Base-by-base conservation (phyloP, 2,797 vertebrate genomes). In the Choloepus didactylus region DNA sequence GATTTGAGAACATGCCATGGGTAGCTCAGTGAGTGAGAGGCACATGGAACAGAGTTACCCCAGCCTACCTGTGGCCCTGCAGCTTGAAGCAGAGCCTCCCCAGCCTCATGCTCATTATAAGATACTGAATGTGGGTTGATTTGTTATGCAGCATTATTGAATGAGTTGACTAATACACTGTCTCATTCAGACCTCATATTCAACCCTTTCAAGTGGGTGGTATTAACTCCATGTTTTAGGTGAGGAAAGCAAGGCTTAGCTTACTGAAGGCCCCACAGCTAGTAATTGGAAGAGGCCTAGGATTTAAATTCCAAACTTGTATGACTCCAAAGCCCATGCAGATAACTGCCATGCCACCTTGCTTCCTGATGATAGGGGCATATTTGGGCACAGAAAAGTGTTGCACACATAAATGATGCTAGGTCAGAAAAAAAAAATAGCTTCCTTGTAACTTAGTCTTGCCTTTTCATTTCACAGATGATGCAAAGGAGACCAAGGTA, bases 181-280 rank as follows among this genome's bases (percentile, higher is more conserved):
- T 35, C n/a, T 83, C 49, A 51, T 1, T 41, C 35, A 59, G 49
- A 7, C 27, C 5, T 59, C 23, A 72, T 64, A 49, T 41, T 49
- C 19, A 82, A 38, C 9, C 21, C 79, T 89, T 92, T 89, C 60
- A 96, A 67, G 56, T 46, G n/a, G 19, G 6, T 51, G 3, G 4
- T 54, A 18, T 56, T 72, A 69, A 77, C n/a, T 90, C 38, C 29
- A 3, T 92, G 29, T 76, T 46, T 80, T 76, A 85, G 44, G 6
- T 62, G 10, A 90, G 19, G 56, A 77, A 84, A 91, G 18, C 41
- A 94, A 88, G 21, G 19, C 27, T 84, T 87, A 75, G 77, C 21
- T 62, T 90, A 31, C 41, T 54, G 1, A 51, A 87, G 44, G 1
- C 83, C 29, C 19, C 49, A 75, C 38, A 86, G 11, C 60, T 81